Evolutionary conservation across 23 tunicate genomes (phyloP).

Genomic region (Clavelina lepadiformis): DNA sequence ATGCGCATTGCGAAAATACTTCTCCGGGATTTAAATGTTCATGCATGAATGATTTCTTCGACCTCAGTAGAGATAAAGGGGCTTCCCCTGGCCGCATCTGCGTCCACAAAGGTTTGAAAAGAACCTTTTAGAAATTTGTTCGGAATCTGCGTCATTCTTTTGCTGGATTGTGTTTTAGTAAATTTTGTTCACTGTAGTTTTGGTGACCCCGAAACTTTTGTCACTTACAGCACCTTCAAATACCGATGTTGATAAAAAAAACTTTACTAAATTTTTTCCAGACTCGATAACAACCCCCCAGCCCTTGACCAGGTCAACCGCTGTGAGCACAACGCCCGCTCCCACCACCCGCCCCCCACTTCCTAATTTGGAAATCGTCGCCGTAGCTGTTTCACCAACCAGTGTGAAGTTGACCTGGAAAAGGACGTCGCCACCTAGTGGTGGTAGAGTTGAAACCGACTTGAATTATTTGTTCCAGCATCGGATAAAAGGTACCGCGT

Average conservation of each 20-base stretch:
- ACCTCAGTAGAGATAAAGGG: slow-evolving; percentile 23
- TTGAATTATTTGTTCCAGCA: slow-evolving; percentile 57
- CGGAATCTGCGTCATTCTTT: not conserved
- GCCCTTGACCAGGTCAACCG: slow-evolving; percentile 16
- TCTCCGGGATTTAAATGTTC: slow-evolving; percentile 63
- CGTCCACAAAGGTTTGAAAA: slow-evolving; percentile 34
- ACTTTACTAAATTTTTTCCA: too few relatives aligned
- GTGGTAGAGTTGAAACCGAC: slow-evolving; percentile 24
- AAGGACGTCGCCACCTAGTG: slow-evolving; percentile 17
- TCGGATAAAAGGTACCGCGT: slow-evolving; percentile 49
- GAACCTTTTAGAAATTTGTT: not conserved
- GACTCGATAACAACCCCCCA: slow-evolving; percentile 13
- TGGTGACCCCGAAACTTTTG: too few relatives aligned
- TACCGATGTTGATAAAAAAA: too few relatives aligned
- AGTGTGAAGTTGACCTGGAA: slow-evolving; percentile 40
- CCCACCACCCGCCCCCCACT: slow-evolving; percentile 25
- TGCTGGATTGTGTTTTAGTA: not conserved
- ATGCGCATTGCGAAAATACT: slow-evolving; percentile 50
- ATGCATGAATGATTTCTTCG: slow-evolving; percentile 60
- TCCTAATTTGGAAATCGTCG: slow-evolving; percentile 43
- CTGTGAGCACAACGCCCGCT: slow-evolving; percentile 18
- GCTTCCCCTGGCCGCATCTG: slow-evolving; percentile 68
- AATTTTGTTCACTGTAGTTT: too few relatives aligned
- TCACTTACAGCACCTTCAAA: too few relatives aligned
- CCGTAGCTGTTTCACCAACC: slow-evolving; percentile 35